Percentiles rank a stretch among this genome's conserved stretches.
Conservation (phyloP, 2,888 invertebrate genomes). For the Eupithecia exiguata region DNA sequence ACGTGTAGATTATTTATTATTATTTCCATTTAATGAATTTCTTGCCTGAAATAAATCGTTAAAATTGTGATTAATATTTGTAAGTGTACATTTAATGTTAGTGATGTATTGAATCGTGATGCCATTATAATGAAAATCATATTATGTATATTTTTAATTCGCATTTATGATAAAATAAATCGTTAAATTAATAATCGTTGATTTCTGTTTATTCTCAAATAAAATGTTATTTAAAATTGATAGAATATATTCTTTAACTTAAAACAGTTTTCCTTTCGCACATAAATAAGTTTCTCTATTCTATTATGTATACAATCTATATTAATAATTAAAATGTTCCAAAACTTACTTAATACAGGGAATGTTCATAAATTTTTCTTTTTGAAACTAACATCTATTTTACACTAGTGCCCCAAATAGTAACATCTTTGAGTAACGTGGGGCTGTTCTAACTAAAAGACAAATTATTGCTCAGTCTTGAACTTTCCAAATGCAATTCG, state of each 20-base stretch:
- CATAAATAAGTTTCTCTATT: slow-evolving; percentile 9
- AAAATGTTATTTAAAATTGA: slow-evolving; percentile 28
- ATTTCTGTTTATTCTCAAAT: not conserved
- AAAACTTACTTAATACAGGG: not conserved
- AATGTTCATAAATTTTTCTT: slow-evolving; percentile 3
- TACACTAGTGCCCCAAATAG: not conserved
- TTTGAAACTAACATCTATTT: not conserved
- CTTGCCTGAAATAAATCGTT: slow-evolving; percentile 63
- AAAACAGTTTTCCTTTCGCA: slow-evolving; percentile 11
- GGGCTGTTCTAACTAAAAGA: not conserved
- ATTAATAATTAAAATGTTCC: not conserved
- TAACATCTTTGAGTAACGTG: not conserved
- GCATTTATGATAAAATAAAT: slow-evolving; percentile 79
- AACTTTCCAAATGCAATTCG: slow-evolving; percentile 16
- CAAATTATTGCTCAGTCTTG: slow-evolving; percentile 21
- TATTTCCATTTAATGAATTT: slow-evolving; percentile 43
- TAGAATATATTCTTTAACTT: slow-evolving; percentile 30
- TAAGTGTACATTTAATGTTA: slow-evolving; percentile 71
- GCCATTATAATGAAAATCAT: slow-evolving; percentile 67
- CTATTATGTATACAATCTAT: too few relatives aligned
- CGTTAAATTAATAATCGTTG: slow-evolving; percentile 57
- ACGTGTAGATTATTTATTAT: slow-evolving; percentile 6
- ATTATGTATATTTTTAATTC: slow-evolving; percentile 73
- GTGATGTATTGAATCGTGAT: slow-evolving; percentile 71
- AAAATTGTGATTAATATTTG: slow-evolving; percentile 62